Base-by-base conservation (phyloP, 2,888 invertebrate species). In the Adelphocoris suturalis region DNA sequence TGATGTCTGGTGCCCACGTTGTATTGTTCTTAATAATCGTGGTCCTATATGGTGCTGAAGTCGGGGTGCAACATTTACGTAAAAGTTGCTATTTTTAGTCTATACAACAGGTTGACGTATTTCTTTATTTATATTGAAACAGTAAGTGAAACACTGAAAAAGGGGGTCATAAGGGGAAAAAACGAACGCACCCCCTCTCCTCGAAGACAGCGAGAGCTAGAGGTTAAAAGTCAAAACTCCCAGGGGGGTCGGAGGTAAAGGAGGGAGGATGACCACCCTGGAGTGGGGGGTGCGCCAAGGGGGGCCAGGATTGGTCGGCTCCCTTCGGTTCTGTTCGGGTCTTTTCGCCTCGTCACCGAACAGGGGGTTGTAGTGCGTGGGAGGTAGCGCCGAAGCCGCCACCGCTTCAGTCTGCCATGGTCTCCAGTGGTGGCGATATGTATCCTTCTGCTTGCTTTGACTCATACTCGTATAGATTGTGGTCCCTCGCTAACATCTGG, bases 401-500 rank as follows among this genome's bases (percentile, higher is more conserved):
- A 23, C 78, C 37, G 55, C 52, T 55, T 93, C 95, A 96, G 96
- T 96, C 95, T 95, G 96, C 96, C 95, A 96, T 96, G 96, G 96
- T 96, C 95, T 96, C 96, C 95, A 96, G 95, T 94, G 95, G 95
- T 95, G 96, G 95, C 94, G 96, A 95, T 95, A 96, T 96, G 96
- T 96, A 95, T 95, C 89, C 92, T 89, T 23, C 68, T 13, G 95
- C 95, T 93, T 95, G 95, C 94, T 92, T 92, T 91, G 96, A 96
- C 94, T 96, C 96, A 95, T 96, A 96, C 94, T 96, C 96, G 94
- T 96, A 96, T 94, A 95, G 96, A 94, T 95, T 96, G 94, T 96
- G 96, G 96, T 96, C 96, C 94, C 94, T 96, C 94, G 96, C 96
- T 94, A 96, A 96, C 94, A 96, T 96, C 93, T 96, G 96, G 96